phyloP scores from a whole-genome alignment of 2,797 vertebrate species.

The Mormyrops boulengeri region DNA sequence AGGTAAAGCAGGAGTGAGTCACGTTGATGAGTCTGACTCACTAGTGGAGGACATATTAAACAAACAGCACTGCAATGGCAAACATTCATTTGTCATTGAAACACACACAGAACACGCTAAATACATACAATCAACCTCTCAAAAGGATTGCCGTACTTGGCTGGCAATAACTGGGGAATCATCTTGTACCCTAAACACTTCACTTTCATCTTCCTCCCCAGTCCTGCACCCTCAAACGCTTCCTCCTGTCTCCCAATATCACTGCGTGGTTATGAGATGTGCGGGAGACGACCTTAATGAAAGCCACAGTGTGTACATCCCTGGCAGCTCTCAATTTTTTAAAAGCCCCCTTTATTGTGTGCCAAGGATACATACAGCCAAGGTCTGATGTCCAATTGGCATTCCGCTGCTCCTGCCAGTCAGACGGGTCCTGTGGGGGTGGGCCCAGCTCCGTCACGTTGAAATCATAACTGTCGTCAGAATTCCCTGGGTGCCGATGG shows the following conservation, averaged over 20 bases:
- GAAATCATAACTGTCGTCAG: background rate
- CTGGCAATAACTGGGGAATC: background rate
- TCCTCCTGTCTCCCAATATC: background rate
- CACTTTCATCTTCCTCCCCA: background rate
- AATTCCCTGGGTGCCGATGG: background rate
- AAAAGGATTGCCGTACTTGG: background rate
- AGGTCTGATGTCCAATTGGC: background rate
- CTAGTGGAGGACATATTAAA: background rate
- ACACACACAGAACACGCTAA: background rate
- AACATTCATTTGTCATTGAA: background rate
- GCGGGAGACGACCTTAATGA: background rate
- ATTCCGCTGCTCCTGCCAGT: background rate
- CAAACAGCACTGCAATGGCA: background rate
- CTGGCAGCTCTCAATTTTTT: background rate
- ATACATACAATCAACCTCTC: background rate
- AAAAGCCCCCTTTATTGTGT: background rate
- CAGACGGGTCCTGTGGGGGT: background rate
- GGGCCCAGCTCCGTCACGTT: background rate
- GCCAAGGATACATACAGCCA: background rate
- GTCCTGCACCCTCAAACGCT: background rate
- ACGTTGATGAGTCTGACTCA: background rate
- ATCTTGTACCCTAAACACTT: background rate
- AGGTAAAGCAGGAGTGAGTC: background rate
- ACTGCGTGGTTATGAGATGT: background rate
- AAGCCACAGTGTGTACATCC: background rate